Evolutionary conservation across 2,888 invertebrate species (phyloP), one percentile per base, ranked within the genome.

Genomic region (Lomographa bimaculata): DNA sequence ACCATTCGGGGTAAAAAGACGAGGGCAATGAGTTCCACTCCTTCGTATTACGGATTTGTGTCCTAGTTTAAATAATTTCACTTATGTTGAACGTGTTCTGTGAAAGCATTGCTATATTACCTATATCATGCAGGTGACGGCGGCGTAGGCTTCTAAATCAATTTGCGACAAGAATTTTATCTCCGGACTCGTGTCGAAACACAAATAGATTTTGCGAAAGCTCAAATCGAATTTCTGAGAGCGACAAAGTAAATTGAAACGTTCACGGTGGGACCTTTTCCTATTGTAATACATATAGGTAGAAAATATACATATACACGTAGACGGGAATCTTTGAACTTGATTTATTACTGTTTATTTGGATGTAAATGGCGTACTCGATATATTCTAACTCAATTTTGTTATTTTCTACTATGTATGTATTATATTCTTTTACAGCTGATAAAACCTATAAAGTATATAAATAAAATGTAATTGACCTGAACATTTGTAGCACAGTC

Each of bases 161-260:
- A 70, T 67, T 67, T 60, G 33, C 42, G 44, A 45, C 35, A 51
- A 41, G 57, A 55, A 63, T 65, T 64, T 60, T 59, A 50, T 64
- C 53, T 55, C 19, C 60, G 36, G 24, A 20, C 30, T 44, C 43
- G 56, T 64, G 50, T 59, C 46, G 64, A 60, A 64, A 65, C 46
- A 62, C 57, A 66, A 65, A 65, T 71, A 64, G 60, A 63, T 64
- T 60, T 60, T 45, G 50, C 49, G 54, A 58, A 60, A 52, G 64
- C 58, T 60, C 47, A 63, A 71, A 71, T 74, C 60, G 57, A 57
- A 60, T 71, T 65, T 57, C 54, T 62, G 61, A 48, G 49, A 41
- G 54, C 49, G 62, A 64, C 63, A 40, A 58, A 52, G 51, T 53
- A 52, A 66, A 60, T 59, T 53, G 54, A 51, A 57, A 49, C 38